These are phyloP conservation scores for Lates calcarifer DNA, from an alignment of 2,113 vertebrate species.

Conservation along the genomic window DNA sequence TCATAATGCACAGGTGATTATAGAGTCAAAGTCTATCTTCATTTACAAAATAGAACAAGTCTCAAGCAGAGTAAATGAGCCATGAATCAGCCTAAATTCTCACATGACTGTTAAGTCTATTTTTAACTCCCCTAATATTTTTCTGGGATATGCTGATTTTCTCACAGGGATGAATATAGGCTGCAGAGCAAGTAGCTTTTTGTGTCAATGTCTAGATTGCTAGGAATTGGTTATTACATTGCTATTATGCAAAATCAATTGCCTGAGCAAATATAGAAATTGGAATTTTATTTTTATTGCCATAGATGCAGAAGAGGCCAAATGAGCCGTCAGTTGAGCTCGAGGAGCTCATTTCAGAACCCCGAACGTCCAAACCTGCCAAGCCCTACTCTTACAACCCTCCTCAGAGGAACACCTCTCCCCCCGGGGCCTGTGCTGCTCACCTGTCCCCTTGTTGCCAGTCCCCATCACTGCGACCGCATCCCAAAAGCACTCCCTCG, in stretches of 20 bases:
- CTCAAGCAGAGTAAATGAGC: slow-evolving; percentile 6
- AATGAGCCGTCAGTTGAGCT: slow-evolving; percentile 88
- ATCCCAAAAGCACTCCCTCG: slow-evolving; percentile 89
- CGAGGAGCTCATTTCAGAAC: slow-evolving; percentile 87
- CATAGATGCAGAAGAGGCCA: slow-evolving; percentile 87
- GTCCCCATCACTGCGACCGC: slow-evolving; percentile 87
- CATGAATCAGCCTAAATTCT: slow-evolving; percentile 41
- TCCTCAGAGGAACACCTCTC: slow-evolving; percentile 83
- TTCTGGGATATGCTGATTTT: slow-evolving; percentile 46
- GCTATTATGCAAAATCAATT: slow-evolving; percentile 13
- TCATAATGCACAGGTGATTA: slow-evolving; percentile 79
- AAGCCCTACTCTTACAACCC: slow-evolving; percentile 92
- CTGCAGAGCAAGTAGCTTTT: slow-evolving; percentile 17
- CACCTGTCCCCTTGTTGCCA: slow-evolving; percentile 93
- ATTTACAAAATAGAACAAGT: not conserved
- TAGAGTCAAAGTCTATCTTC: not conserved
- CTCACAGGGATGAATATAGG: slow-evolving; percentile 38
- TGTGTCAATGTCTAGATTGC: slow-evolving; percentile 6
- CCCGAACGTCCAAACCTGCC: slow-evolving; percentile 89
- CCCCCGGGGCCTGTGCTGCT: slow-evolving; percentile 81
- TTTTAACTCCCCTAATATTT: slow-evolving; percentile 45
- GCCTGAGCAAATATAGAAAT: not conserved
- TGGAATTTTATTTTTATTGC: slow-evolving; percentile 10
- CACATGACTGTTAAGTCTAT: slow-evolving; percentile 39
- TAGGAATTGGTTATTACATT: slow-evolving; percentile 14